Evolutionary conservation across 2,888 invertebrate genomes (phyloP).

Genomic region (Amiota minor): DNA sequence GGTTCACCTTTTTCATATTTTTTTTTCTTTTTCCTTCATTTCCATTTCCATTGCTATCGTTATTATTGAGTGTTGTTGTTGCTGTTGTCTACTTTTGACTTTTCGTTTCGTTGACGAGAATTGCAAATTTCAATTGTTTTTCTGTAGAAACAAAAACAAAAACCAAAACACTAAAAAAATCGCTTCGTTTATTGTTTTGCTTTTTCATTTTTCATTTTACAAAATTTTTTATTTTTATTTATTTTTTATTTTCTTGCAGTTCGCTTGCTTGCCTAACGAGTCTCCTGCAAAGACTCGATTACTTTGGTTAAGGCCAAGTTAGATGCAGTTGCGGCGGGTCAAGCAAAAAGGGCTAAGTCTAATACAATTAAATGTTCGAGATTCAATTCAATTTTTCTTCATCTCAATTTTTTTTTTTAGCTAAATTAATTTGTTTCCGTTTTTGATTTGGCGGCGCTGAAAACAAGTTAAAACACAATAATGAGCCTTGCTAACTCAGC

Average conservation of each 20-base stretch:
- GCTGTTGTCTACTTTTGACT: conserved; percentile 7
- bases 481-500: background rate
- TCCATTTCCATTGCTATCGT: too few species aligned
- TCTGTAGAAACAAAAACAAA: background rate
- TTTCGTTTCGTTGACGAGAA: conserved; percentile 29
- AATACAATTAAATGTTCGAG: conserved; percentile 19
- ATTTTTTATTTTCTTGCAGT: conserved; percentile 1
- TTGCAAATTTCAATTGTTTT: conserved; percentile 28
- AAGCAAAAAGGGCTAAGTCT: conserved; percentile 20
- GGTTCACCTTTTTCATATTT: too few species aligned
- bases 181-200: background rate
- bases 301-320: conserved; percentile 9
- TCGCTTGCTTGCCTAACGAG: background rate
- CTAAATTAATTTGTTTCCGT: conserved; percentile 62
- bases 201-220: background rate
- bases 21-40: too few species aligned
- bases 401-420: conserved; percentile 37
- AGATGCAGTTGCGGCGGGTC: conserved; percentile 4
- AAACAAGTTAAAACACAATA: conserved; percentile 21
- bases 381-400: background rate
- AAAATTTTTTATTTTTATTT: background rate
- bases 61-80: conserved; percentile 22
- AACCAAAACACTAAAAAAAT: background rate
- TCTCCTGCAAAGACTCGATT: background rate
- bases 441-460: conserved; percentile 46